Conservation (phyloP, 1,140 invertebrate genomes). For the Drosophila lini region DNA sequence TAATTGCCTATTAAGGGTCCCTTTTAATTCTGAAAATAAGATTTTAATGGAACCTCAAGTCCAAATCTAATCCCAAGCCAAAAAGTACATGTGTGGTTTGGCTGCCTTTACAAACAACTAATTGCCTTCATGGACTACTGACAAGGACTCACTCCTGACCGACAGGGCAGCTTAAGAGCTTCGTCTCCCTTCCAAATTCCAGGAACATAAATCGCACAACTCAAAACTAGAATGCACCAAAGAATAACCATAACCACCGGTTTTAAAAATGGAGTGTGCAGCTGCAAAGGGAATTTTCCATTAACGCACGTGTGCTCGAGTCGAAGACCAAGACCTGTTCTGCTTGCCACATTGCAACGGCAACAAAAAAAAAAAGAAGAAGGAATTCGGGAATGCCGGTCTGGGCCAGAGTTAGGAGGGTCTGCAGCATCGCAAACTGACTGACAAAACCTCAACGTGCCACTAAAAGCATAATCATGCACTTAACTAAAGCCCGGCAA, state of each 20-base stretch:
- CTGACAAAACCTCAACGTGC: constrained; percentile 79
- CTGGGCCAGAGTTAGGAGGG: constrained; percentile 33
- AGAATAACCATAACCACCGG: constrained; percentile 27
- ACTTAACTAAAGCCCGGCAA: constrained; percentile 76
- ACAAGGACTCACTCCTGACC: constrained; percentile 1
- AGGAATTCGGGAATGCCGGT: constrained; percentile 44
- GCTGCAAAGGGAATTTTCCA: constrained; percentile 67
- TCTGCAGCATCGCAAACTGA: constrained; percentile 57
- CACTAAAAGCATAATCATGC: constrained; percentile 83
- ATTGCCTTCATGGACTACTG: constrained; percentile 11
- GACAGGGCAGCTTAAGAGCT: constrained; percentile 22
- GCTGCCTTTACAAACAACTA: not conserved
- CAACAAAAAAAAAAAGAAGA: constrained; percentile 14
- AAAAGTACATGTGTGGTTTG: constrained; percentile 1
- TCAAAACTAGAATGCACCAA: constrained; percentile 30
- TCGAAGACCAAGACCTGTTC: constrained; percentile 42
- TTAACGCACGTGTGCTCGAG: constrained; percentile 59
- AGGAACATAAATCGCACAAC: constrained; percentile 12
- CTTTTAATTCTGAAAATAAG: not conserved
- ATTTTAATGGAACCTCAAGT: not conserved
- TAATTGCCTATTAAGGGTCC: not conserved
- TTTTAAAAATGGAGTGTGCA: constrained; percentile 13
- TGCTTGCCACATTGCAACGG: constrained; percentile 31
- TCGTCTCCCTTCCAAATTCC: constrained; percentile 13
- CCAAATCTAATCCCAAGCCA: not conserved